phyloP scores from a whole-genome alignment of 2,113 vertebrate genomes.

The Scatophagus argus region DNA sequence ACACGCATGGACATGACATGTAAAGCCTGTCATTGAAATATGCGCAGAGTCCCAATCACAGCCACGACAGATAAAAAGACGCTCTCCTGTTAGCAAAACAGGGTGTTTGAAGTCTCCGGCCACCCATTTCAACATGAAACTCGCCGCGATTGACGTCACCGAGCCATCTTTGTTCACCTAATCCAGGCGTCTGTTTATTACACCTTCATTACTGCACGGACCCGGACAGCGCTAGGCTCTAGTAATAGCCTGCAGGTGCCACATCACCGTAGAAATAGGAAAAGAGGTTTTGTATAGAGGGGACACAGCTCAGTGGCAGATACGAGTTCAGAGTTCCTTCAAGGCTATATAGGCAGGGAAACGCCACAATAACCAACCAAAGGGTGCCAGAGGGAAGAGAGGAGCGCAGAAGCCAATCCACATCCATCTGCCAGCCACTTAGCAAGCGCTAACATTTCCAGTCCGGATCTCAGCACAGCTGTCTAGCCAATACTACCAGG shows the following conservation, averaged over 20 bases:
- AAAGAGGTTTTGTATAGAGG: neutral
- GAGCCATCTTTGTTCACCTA: conserved; percentile 83
- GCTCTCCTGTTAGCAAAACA: neutral
- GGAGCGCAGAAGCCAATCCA: conserved; percentile 70
- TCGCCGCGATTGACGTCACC: conserved; percentile 85
- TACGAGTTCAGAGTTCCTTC: conserved; percentile 63
- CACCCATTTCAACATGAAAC: conserved; percentile 81
- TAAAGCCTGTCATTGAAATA: neutral
- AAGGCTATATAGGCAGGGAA: conserved; percentile 69
- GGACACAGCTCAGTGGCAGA: conserved; percentile 38
- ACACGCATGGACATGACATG: neutral
- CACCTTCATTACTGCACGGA: conserved; percentile 78
- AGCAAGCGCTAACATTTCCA: conserved; percentile 58
- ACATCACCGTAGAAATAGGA: conserved; percentile 46
- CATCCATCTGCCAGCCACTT: conserved; percentile 74
- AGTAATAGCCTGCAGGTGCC: conserved; percentile 68
- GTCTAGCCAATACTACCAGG: conserved; percentile 56
- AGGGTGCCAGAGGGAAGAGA: conserved; percentile 76
- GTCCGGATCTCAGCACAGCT: conserved; percentile 72
- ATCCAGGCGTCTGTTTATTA: conserved; percentile 80
- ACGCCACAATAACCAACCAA: conserved; percentile 66
- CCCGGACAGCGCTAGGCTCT: conserved; percentile 66
- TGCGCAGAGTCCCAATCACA: neutral
- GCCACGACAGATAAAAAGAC: neutral
- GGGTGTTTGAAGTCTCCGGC: conserved; percentile 15